These are phyloP conservation scores for Crematogaster levior DNA, from an alignment of 2,888 invertebrate genomes.

Conservation along the genomic window DNA sequence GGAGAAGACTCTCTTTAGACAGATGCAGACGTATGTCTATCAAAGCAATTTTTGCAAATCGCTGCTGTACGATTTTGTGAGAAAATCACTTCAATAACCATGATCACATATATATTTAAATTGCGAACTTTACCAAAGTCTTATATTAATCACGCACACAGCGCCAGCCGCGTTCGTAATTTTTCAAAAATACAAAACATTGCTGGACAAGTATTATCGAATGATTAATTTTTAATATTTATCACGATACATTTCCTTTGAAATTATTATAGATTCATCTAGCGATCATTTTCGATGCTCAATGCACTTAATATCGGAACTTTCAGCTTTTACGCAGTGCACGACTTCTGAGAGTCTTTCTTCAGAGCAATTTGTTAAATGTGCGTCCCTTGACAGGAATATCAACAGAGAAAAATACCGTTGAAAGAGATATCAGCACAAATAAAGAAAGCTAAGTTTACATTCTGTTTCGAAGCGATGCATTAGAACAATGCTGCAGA, in stretches of 20 bases:
- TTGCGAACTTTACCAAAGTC: not conserved
- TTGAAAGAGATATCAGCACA: not conserved
- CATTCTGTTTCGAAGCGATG: not conserved
- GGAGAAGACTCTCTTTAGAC: slow-evolving; percentile 70
- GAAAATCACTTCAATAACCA: slow-evolving; percentile 11
- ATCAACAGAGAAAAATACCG: slow-evolving; percentile 7
- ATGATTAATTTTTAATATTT: not conserved
- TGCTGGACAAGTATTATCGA: not conserved
- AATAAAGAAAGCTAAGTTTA: slow-evolving; percentile 6
- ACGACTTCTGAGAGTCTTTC: slow-evolving; percentile 44
- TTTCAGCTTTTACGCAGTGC: not conserved
- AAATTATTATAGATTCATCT: not conserved
- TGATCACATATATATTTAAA: not conserved
- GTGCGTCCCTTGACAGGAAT: slow-evolving; percentile 6
- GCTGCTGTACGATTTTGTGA: slow-evolving; percentile 37
- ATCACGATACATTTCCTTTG: not conserved
- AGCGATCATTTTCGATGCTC: not conserved
- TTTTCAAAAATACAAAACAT: too few relatives aligned
- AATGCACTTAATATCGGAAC: not conserved
- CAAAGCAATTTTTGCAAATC: slow-evolving; percentile 58
- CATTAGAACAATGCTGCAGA: not conserved
- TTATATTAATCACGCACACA: too few relatives aligned
- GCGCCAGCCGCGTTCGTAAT: too few relatives aligned
- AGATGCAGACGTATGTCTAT: slow-evolving; percentile 60
- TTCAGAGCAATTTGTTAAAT: slow-evolving; percentile 51